Conservation (phyloP, 2,888 invertebrate genomes). For the Drosophila mimetica region DNA sequence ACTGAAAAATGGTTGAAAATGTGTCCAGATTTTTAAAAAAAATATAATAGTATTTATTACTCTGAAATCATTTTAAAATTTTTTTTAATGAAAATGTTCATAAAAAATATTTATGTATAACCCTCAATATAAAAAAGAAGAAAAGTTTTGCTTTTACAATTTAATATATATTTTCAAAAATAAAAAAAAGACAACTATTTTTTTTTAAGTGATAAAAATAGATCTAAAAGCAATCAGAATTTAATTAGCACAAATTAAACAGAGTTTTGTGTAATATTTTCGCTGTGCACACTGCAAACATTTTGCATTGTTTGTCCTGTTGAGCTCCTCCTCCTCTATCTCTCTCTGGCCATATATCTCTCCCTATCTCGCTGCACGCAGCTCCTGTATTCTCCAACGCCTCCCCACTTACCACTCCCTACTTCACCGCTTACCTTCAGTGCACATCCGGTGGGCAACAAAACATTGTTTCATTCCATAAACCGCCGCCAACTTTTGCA, state of each 20-base stretch:
- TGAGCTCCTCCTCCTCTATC: constrained; percentile 2
- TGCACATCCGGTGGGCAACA: constrained; percentile 61
- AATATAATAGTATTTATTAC: too few relatives aligned
- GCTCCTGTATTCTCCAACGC: constrained; percentile 8
- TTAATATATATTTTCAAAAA: too few relatives aligned
- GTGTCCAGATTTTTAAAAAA: neutral
- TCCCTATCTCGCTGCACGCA: constrained; percentile 3
- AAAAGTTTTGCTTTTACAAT: too few relatives aligned
- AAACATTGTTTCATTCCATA: constrained; percentile 72
- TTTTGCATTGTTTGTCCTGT: constrained; percentile 64
- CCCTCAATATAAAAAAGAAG: too few relatives aligned
- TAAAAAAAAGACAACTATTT: neutral
- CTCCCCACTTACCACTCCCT: constrained; percentile 7
- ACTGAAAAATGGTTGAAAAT: neutral
- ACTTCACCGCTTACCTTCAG: constrained; percentile 43
- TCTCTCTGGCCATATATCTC: constrained; percentile 3
- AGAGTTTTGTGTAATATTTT: constrained; percentile 4
- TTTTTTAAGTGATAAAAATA: constrained; percentile 1
- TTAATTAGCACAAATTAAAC: constrained; percentile 5
- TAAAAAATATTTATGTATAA: too few relatives aligned
- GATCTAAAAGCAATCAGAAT: neutral
- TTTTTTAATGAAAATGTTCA: too few relatives aligned
- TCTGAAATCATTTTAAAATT: too few relatives aligned
- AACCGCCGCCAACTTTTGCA: constrained; percentile 55
- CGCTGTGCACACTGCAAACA: constrained; percentile 32